Percentiles rank a stretch among this genome's conserved stretches.
Evolutionary conservation across 2,113 vertebrate genomes (phyloP).

Genomic region (Chloebia gouldiae): DNA sequence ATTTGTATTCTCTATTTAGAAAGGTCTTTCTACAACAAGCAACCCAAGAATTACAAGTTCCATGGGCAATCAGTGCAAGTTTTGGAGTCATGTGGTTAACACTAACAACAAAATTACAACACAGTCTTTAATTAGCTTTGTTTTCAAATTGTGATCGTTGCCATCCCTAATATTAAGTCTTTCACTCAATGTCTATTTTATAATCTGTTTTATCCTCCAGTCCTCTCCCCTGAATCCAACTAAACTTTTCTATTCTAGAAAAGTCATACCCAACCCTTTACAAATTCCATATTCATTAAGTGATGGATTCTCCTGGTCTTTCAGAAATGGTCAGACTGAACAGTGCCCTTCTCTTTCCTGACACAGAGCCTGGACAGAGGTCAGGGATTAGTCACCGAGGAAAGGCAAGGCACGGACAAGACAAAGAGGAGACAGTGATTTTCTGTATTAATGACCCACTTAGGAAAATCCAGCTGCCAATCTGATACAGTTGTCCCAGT

Average conservation of each 20-base stretch:
- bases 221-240: neutral
- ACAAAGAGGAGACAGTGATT: neutral
- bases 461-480: neutral
- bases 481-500: neutral
- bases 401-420: neutral
- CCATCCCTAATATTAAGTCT: neutral
- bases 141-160: neutral
- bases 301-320: neutral
- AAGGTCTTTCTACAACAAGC: neutral
- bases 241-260: neutral
- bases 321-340: neutral
- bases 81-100: neutral
- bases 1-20: neutral
- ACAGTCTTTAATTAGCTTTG: neutral
- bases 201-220: neutral
- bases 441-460: neutral
- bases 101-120: neutral
- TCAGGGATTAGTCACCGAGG: neutral
- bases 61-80: neutral
- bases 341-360: neutral
- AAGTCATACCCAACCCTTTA: rapidly evolving
- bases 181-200: neutral
- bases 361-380: neutral
- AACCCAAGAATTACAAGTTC: neutral
- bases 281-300: neutral